Conservation (phyloP, 2,797 vertebrate genomes). For the Salarias fasciatus region DNA sequence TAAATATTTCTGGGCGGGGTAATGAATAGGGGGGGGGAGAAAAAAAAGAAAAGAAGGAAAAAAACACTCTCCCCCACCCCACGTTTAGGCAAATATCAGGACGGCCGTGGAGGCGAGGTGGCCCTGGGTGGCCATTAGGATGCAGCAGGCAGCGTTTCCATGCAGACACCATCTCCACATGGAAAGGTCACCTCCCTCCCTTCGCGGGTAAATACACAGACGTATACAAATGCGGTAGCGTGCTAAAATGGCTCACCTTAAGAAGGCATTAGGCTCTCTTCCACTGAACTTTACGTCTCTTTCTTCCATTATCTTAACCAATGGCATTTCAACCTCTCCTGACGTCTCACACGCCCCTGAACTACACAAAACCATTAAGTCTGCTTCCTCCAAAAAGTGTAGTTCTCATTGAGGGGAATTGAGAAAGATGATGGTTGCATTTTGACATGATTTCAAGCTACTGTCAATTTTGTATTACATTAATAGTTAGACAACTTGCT, state of each 20-base stretch:
- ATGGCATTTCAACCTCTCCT: conserved; percentile 75
- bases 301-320: conserved; percentile 75
- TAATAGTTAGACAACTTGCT: too few relatives aligned
- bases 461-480: too few relatives aligned
- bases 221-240: conserved; percentile 83
- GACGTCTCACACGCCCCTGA: conserved; percentile 56
- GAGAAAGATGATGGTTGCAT: background rate
- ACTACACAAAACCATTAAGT: conserved; percentile 47
- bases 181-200: conserved; percentile 86
- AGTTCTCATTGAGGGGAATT: conserved; percentile 28
- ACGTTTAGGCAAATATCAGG: conserved; percentile 87
- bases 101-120: conserved; percentile 72
- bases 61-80: conserved; percentile 65
- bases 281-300: conserved; percentile 78
- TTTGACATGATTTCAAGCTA: conserved; percentile 3
- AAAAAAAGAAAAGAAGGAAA: conserved; percentile 28
- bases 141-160: conserved; percentile 79
- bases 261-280: conserved; percentile 82
- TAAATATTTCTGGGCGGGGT: conserved; percentile 76
- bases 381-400: conserved; percentile 21
- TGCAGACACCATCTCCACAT: conserved; percentile 83
- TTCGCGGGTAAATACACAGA: conserved; percentile 84
- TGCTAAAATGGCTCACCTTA: conserved; percentile 84
- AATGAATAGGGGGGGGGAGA: background rate
- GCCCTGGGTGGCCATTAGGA: conserved; percentile 86